Evolutionary conservation across 37 sponge, comb jelly and placozoan genomes (phyloP), one percentile per base, ranked within the genome.

Genomic region (Spongilla lacustris): DNA sequence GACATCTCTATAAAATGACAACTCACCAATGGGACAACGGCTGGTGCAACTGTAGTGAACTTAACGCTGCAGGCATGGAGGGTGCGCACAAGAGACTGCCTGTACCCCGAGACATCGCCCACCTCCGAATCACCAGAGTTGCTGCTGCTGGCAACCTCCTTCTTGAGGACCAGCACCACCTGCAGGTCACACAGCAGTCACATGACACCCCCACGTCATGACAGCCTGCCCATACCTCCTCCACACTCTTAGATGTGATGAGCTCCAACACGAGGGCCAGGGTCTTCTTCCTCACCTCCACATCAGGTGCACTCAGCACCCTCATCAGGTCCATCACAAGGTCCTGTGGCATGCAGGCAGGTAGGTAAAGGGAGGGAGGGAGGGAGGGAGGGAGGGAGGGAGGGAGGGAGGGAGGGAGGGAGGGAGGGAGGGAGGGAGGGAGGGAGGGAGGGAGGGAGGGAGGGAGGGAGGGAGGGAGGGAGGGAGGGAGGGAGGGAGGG

Each of bases 231-330:
- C 80, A 41, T 50, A 98, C 98, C 94, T 98, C 99, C 37, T 96
- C 96, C 46, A 97, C 92, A 46, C 88, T 99, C 81, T 93, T 92
- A 21, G 93, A 85, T 58, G 90, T 89, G 50, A 97, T 86, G 50
- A 99, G 95, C 24, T 93, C 92, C 81, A 98, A 83, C 22, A 96
- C 95, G 17, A 99, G 88, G n/a, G 86, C 77, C 25, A 99, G 92
- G n/a, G 97, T 93, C 71, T 97, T 99, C 89, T 89, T 89, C 76
- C 99, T 69, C 48, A 99, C 99, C 75, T 99, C 99, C 25, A 99
- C 76, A 66, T 96, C 98, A 25, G 98, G 92, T 1, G 96, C 85
- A 36, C 89, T 78, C 24, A 99, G 90, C 17, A 97, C 98, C 21
- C 98, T 85, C 41, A 99, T 81, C 19, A 99, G 88, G 79, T 99